phyloP scores from a whole-genome alignment of 2,797 vertebrate genomes.

The Rhinichthys osculus region DNA sequence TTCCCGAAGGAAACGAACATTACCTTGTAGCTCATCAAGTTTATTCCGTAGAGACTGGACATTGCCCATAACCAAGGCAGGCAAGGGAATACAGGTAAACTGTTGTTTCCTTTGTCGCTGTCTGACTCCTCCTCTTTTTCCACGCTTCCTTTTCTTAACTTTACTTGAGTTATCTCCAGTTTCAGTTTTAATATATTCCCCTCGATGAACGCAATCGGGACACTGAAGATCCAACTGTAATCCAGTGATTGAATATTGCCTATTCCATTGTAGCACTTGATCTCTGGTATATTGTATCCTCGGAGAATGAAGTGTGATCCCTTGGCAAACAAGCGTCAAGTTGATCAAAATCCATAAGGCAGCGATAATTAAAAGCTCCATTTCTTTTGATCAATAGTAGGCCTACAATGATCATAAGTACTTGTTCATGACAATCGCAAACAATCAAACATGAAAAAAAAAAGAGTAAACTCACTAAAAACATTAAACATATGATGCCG shows the following conservation, averaged over 20 bases:
- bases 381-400: too few species aligned
- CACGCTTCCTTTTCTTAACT: neutral
- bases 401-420: too few species aligned
- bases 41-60: too few species aligned
- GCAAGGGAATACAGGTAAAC: neutral
- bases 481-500: too few species aligned
- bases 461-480: too few species aligned
- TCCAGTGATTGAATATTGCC: neutral
- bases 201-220: neutral
- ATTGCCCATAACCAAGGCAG: too few species aligned
- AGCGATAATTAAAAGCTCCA: too few species aligned
- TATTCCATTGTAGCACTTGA: neutral
- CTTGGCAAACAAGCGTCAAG: too few species aligned
- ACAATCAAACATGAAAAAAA: too few species aligned
- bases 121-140: neutral
- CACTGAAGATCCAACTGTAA: neutral
- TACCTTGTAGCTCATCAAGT: neutral
- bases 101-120: neutral
- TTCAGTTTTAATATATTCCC: neutral
- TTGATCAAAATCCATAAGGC: too few species aligned
- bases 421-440: too few species aligned
- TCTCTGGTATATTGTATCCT: neutral
- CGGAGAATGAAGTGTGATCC: too few species aligned
- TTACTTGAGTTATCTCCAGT: neutral
- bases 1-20: neutral